Evolutionary conservation across 2,888 invertebrate species (phyloP), one percentile per base, ranked within the genome.

Genomic region (Abrostola triplasia): DNA sequence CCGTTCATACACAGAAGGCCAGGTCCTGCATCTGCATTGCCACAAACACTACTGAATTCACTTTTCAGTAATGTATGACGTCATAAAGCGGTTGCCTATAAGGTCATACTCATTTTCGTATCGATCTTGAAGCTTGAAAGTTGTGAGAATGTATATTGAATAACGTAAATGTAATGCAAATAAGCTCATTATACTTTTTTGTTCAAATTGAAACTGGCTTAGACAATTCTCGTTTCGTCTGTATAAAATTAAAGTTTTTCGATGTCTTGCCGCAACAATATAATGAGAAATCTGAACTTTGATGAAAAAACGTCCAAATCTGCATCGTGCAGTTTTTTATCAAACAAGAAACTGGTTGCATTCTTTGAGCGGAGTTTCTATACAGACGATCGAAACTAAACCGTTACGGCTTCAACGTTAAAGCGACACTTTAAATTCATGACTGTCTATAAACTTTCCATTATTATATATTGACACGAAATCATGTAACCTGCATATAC

Each of bases 381-480:
- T 58, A 36, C 42, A 59, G 11, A 44, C 42, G 40, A 49, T 13
- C 36, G 35, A 61, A 61, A 57, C 48, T 56, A 37, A 73, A 41
- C 63, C 42, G 58, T 62, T 70, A 36, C 50, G 12, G n/a, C 13
- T 65, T 12, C 53, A 44, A 40, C 59, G 44, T 54, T 41, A 59
- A 55, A 61, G 55, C 49, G 52, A 59, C 12, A 63, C 62, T 77
- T 50, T 52, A 58, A 73, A 79, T 76, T 73, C 64, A 66, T 79
- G 63, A 59, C 61, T 66, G 13, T 47, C 50, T 59, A 68, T 73
- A 68, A 66, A 66, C 55, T 62, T 60, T 54, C 69, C 60, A 63
- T 73, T 62, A 76, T 79, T 69, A 55, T 64, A 60, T 53, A 58
- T 60, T 62, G 77, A 70, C 76, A 79, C 64, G 77, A 59, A 60